Evolutionary conservation across 2,888 invertebrate species (phyloP), one percentile per base, ranked within the genome.

Genomic region (Drosophila parthenogenetica): DNA sequence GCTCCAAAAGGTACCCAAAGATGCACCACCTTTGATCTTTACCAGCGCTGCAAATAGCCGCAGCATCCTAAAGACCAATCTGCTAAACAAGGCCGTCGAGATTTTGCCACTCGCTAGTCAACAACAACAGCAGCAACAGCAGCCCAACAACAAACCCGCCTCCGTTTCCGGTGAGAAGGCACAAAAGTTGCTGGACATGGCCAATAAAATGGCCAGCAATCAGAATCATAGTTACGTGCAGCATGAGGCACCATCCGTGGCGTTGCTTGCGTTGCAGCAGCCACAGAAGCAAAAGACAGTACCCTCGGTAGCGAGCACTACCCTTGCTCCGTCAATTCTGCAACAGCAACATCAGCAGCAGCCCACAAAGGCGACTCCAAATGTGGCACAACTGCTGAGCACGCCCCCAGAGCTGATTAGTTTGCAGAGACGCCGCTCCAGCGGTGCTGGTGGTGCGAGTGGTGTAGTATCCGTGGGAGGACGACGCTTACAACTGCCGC

Each of bases 321-420:
- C 61, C 49, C 22, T 53, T 3, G 22, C 48, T 13, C 51, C 40
- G 14, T 13, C 60, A 45, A 55, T 22, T 8, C 29, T 60, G 10
- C 79, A 68, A 19, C 65, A 22, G 4, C 54, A 54, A n/a, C 51
- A 40, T 8, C 51, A 58, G 7, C 55, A 55, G 16, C 71, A 57
- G 39, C 10, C 39, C 17, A 14, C 19, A 35, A 77, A 54, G 22
- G 43, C 10, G 10, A 22, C 45, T 10, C 13, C 11, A 37, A 77
- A 51, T 65, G 68, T 77, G 48, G 85, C 79, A 5, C 79, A 77
- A n/a, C 48, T 90, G 32, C 80, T 90, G 0, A 90, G 89, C 43
- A 84, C 94, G 17, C 94, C 94, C 0, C 94, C 94, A 0, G 94
- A 94, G 73, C 74, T 94, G 16, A 94, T 94, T 29, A 94, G 94